Percentiles rank a stretch among this genome's conserved stretches.
Evolutionary conservation across 2,888 invertebrate species (phyloP).

Genomic region (Luperina testacea): DNA sequence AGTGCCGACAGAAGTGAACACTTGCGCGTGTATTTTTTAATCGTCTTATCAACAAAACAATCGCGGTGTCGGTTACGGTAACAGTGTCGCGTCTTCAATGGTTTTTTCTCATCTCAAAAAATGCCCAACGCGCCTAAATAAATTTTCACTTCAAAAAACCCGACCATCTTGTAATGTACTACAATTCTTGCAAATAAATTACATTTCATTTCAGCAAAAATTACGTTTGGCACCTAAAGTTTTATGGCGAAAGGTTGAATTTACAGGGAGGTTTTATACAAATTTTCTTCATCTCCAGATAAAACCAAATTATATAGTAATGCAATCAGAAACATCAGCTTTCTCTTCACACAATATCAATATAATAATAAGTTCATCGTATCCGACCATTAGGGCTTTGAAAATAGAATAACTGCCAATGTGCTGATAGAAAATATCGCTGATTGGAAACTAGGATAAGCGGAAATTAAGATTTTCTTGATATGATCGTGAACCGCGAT

Average conservation of each 20-base stretch:
- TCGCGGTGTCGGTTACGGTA: no score
- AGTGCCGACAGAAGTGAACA: no score
- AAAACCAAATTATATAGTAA: not conserved
- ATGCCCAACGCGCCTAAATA: no score
- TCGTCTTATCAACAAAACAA: no score
- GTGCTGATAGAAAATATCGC: conserved; percentile 15
- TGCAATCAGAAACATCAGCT: not conserved
- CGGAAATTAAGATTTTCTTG: conserved; percentile 32
- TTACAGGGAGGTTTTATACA: not conserved
- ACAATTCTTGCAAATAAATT: no score
- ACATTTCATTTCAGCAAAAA: not conserved
- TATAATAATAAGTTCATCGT: not conserved
- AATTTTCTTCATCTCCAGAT: not conserved
- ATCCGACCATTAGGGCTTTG: not conserved
- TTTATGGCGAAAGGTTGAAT: not conserved
- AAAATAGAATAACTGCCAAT: conserved; percentile 14
- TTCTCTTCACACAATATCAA: not conserved
- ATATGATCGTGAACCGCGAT: conserved; percentile 15
- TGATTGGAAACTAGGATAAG: conserved; percentile 22
- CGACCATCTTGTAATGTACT: no score
- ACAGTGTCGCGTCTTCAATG: no score
- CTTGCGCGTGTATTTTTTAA: no score
- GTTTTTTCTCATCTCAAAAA: no score
- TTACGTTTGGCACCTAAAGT: not conserved
- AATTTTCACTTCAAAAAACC: no score